These are phyloP conservation scores for Cydia amplana DNA, from an alignment of 1,140 invertebrate species.

Conservation along the genomic window DNA sequence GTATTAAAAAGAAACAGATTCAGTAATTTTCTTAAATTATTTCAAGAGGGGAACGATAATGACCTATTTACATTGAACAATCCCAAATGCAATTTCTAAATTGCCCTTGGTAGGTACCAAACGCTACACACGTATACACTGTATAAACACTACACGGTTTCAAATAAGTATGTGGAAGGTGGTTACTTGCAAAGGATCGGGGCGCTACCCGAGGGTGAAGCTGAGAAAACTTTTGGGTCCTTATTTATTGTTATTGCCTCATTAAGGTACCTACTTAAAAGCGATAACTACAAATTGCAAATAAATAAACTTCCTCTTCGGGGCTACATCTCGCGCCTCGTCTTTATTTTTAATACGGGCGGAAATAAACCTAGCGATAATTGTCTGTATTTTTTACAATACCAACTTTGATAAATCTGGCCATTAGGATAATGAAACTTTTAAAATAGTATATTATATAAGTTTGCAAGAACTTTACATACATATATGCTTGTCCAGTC, in stretches of 20 bases:
- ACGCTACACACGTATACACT: background rate
- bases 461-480: too few species aligned
- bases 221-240: conserved; percentile 77
- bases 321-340: background rate
- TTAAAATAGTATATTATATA: background rate
- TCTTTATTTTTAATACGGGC: conserved; percentile 15
- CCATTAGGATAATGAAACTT: background rate
- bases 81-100: background rate
- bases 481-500: background rate
- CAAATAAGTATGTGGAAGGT: conserved; percentile 55
- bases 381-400: background rate
- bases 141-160: conserved; percentile 44
- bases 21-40: too few species aligned
- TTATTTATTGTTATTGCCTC: conserved; percentile 80
- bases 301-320: conserved; percentile 70
- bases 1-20: too few species aligned
- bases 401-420: background rate
- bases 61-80: too few species aligned
- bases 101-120: background rate
- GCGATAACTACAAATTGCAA: conserved; percentile 78
- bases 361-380: background rate
- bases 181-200: conserved; percentile 69
- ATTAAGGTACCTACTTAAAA: conserved; percentile 73
- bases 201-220: conserved; percentile 58
- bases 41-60: too few species aligned